Evolutionary conservation across 2,113 vertebrate species (phyloP).

Genomic region (Tor tambroides): DNA sequence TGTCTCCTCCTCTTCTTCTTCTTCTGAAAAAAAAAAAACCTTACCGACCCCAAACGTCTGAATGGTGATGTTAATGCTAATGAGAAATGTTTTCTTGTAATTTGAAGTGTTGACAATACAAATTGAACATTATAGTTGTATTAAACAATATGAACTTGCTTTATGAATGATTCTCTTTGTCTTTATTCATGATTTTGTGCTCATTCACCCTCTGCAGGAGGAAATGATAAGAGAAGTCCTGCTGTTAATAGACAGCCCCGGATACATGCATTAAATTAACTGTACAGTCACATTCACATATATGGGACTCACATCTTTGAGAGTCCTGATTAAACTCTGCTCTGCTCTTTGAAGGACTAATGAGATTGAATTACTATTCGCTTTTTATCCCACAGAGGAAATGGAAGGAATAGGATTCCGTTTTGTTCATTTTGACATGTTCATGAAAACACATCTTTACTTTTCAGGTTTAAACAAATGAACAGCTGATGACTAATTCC

Average conservation of each 20-base stretch:
- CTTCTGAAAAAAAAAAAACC: not conserved
- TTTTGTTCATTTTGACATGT: not conserved
- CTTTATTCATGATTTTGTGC: not conserved
- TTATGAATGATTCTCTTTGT: constrained; percentile 11
- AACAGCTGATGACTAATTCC: not conserved
- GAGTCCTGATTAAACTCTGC: not conserved
- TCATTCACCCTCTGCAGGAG: constrained; percentile 8
- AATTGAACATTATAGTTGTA: not conserved
- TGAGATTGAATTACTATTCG: not conserved
- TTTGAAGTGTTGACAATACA: not conserved
- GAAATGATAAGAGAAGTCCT: constrained; percentile 9
- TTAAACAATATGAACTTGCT: not conserved
- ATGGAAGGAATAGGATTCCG: not conserved
- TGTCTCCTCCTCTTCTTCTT: no score
- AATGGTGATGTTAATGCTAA: not conserved
- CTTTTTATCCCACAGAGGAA: not conserved
- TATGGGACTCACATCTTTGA: not conserved
- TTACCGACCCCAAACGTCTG: not conserved
- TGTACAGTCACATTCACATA: constrained; percentile 6
- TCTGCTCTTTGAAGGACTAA: not conserved
- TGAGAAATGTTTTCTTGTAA: not conserved
- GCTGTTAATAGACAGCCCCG: not conserved
- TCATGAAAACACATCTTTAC: not conserved
- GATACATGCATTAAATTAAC: constrained; percentile 30
- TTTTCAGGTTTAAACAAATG: not conserved